Evolutionary conservation across 1,140 invertebrate genomes (phyloP), one percentile per base, ranked within the genome.

Genomic region (Musca vetustissima): DNA sequence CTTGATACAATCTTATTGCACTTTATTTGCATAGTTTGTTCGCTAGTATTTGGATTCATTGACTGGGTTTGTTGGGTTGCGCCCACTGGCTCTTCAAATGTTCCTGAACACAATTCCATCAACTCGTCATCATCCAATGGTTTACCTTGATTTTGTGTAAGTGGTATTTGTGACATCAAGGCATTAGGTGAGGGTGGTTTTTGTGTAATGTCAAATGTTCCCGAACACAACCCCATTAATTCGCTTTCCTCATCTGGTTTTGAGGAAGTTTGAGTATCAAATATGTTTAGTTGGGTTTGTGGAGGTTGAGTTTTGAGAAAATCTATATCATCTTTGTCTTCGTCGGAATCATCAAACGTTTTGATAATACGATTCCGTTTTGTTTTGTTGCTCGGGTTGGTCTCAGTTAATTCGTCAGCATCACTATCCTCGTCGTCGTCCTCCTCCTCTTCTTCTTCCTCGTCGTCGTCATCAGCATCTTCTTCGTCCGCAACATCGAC

Each of bases 201-300:
- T n/a, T 75, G 73, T 0, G 75, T 76, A 11, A 14, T 52, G 43
- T 70, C 69, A 73, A 87, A 87, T 71, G 78, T 83, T 1, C 86
- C 85, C 0, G 86, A 87, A 74, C 85, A 87, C n/a, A 87, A 72
- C 8, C 78, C 81, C 13, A 86, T 71, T 13, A 87, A 70, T 55
- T 88, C 85, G 13, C 86, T 84, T 67, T 84, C 83, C 0, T 84
- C 77, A 61, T 78, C 80, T 25, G 71, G 76, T 28, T 83, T 82
- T 25, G 75, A 72, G 21, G 70, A 67, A 21, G 69, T 36, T 65
- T 76, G 74, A 52, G 66, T 79, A 75, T 73, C 81, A 14, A 76
- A 76, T 1, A 79, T 24, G 74, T 79, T 73, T 21, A 73, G 67
- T 14, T 73, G 69, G 64, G 74, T 68, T 32, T 72, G 61, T 1